A percentile compares a stretch with the other conserved stretches of the same genome.
phyloP scores from a whole-genome alignment of 2,113 vertebrate genomes.

The Calyptommatus sinebrachiatus region DNA sequence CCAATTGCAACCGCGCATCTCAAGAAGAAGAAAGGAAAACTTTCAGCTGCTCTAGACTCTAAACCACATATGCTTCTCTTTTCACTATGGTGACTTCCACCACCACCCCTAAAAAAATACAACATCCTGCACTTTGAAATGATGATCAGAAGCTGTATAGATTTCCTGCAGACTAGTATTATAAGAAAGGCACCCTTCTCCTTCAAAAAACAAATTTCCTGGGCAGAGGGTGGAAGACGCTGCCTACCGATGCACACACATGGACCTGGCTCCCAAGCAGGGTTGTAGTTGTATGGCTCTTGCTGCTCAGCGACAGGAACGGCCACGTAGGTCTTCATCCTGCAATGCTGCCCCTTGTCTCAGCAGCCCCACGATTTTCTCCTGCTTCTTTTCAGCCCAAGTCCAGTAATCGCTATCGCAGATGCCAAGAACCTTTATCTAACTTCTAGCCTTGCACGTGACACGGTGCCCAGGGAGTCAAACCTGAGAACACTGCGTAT shows the following conservation, averaged over 20 bases:
- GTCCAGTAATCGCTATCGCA: neutral
- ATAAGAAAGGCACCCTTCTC: neutral
- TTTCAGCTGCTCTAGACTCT: too few relatives aligned
- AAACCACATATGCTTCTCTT: too few relatives aligned
- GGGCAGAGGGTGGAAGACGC: neutral
- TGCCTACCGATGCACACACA: conserved; percentile 10
- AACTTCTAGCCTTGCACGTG: neutral
- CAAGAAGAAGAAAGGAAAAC: too few relatives aligned
- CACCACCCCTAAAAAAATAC: neutral
- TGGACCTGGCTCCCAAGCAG: conserved; percentile 1
- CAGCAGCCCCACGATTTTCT: neutral
- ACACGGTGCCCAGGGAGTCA: neutral
- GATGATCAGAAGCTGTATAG: neutral
- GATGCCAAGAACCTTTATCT: neutral
- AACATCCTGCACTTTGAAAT: too few relatives aligned
- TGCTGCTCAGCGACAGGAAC: neutral
- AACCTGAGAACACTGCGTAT: neutral
- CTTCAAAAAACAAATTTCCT: neutral
- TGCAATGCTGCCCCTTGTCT: neutral
- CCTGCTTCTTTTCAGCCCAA: neutral
- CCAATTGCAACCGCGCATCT: too few relatives aligned
- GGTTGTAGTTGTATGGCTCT: conserved; percentile 9
- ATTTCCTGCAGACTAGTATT: neutral
- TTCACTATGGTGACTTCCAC: too few relatives aligned
- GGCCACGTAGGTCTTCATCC: conserved; percentile 1